phyloP scores from a whole-genome alignment of 2,797 vertebrate genomes.

The Linurgus olivaceus region DNA sequence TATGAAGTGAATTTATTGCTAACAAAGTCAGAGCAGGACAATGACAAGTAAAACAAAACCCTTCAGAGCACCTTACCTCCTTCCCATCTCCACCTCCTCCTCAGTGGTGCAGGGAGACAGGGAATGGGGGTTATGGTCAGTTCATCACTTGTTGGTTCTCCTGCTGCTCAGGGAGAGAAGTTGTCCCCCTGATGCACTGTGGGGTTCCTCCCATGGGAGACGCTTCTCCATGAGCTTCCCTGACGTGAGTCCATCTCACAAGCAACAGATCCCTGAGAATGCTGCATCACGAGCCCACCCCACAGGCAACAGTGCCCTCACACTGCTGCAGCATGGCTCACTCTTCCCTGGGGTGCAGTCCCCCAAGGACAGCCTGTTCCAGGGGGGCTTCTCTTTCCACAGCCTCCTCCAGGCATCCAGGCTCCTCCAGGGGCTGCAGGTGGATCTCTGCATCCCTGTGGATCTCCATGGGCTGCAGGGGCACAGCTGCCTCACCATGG shows the following conservation, averaged over 20 bases:
- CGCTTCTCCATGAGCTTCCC: neutral
- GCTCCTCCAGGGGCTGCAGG: neutral
- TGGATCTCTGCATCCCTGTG: neutral
- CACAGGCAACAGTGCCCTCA: rapidly evolving
- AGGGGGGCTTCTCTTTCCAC: neutral
- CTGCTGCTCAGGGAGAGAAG: neutral
- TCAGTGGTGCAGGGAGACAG: neutral
- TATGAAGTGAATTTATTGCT: neutral
- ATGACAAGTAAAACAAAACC: neutral
- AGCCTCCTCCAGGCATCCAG: neutral
- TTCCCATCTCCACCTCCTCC: neutral
- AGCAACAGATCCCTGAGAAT: rapidly evolving
- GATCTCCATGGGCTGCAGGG: neutral
- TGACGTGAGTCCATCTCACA: rapidly evolving
- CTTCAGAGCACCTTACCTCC: neutral
- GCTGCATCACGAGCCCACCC: neutral
- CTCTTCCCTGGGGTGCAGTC: neutral
- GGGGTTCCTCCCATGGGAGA: neutral
- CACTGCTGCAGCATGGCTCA: rapidly evolving
- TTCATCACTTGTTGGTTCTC: neutral
- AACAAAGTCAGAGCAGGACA: neutral
- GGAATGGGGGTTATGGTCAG: neutral
- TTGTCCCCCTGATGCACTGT: rapidly evolving
- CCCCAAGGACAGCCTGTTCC: neutral
- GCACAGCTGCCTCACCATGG: rapidly evolving